A percentile compares a stretch with the other conserved stretches of the same genome.
Conservation (phyloP, 2,797 vertebrate species). For the Myotis pilosus region DNA sequence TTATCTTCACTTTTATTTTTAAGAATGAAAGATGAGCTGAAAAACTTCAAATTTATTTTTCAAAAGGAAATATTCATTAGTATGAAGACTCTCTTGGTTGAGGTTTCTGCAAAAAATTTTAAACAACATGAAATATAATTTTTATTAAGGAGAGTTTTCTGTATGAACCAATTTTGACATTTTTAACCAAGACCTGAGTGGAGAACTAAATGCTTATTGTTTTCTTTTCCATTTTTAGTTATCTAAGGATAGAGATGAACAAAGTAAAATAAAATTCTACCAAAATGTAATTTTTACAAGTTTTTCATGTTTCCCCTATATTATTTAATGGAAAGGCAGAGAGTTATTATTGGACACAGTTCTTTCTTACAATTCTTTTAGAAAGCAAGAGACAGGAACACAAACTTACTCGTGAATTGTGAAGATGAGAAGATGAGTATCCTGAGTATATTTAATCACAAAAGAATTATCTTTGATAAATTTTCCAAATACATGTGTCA, state of each 20-base stretch:
- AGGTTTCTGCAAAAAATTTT: not conserved
- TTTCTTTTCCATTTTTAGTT: not conserved
- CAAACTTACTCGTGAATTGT: not conserved
- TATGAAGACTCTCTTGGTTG: not conserved
- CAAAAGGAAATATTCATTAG: not conserved
- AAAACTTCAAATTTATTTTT: not conserved
- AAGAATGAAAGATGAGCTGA: not conserved
- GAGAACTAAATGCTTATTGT: not conserved
- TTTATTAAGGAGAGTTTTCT: not conserved
- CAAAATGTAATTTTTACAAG: not conserved
- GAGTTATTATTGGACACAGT: not conserved
- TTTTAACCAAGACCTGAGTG: not conserved
- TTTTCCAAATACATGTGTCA: not conserved
- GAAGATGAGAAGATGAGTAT: not conserved
- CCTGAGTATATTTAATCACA: not conserved
- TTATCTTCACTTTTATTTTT: conserved; percentile 2
- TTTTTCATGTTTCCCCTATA: not conserved
- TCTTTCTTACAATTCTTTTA: no score
- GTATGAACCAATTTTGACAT: not conserved
- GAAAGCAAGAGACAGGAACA: not conserved
- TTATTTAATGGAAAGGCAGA: not conserved
- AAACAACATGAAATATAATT: not conserved
- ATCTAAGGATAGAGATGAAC: not conserved
- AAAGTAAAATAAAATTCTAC: not conserved
- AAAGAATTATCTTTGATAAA: not conserved